These are phyloP conservation scores for Nebria brevicollis DNA, from an alignment of 2,888 invertebrate species.

Conservation along the genomic window DNA sequence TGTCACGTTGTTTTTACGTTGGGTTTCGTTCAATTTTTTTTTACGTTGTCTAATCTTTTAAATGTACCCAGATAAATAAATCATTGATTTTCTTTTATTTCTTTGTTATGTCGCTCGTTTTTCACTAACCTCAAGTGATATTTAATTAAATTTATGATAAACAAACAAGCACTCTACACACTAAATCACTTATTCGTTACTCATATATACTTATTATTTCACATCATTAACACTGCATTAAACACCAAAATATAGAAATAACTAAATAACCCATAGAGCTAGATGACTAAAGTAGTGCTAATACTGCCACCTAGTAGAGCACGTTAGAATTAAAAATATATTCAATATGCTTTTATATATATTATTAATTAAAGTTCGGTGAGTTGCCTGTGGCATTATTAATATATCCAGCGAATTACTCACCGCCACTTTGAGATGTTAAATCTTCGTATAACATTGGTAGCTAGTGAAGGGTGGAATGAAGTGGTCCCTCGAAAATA, in stretches of 20 bases:
- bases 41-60: neutral
- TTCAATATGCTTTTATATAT: too few species aligned
- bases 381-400: too few species aligned
- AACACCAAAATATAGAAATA: too few species aligned
- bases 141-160: slow-evolving; percentile 50
- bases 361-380: too few species aligned
- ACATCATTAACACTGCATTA: too few species aligned
- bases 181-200: too few species aligned
- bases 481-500: slow-evolving; percentile 53
- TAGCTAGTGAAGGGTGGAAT: slow-evolving; percentile 48
- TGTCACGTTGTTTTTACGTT: neutral
- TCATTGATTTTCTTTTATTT: neutral
- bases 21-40: neutral
- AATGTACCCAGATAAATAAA: neutral
- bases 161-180: neutral
- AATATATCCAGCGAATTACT: too few species aligned
- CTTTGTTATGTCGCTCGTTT: slow-evolving; percentile 14
- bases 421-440: slow-evolving; percentile 14
- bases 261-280: too few species aligned
- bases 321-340: too few species aligned
- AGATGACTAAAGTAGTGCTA: too few species aligned
- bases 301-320: too few species aligned
- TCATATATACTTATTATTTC: too few species aligned
- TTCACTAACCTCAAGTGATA: slow-evolving; percentile 53
- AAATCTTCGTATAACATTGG: slow-evolving; percentile 39